Percentiles rank a stretch among this genome's conserved stretches.
Conservation (phyloP, 2,888 invertebrate species). For the Agrotis segetum region DNA sequence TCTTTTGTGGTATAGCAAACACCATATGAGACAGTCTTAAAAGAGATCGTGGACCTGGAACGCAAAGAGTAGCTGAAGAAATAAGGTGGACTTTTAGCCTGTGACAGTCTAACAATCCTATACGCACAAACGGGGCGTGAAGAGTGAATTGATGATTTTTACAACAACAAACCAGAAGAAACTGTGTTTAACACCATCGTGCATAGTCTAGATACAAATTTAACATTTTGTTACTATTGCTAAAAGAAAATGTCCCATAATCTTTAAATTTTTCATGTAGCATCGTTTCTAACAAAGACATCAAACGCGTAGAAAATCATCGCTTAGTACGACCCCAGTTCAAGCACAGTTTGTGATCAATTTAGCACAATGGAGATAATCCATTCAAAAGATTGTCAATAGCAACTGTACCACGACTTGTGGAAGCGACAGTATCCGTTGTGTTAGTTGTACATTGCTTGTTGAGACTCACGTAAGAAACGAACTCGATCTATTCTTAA, state of each 20-base stretch:
- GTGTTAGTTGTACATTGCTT: slow-evolving; percentile 22
- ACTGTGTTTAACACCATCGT: background rate
- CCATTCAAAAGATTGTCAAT: slow-evolving; percentile 51
- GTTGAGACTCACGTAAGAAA: background rate
- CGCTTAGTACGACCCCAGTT: slow-evolving; percentile 45
- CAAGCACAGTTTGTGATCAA: slow-evolving; percentile 54
- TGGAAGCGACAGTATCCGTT: background rate
- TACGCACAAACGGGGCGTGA: no score
- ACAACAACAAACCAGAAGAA: no score
- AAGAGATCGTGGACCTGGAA: no score
- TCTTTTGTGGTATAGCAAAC: no score
- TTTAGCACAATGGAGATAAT: slow-evolving; percentile 57
- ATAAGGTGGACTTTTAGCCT: no score
- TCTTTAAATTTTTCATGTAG: slow-evolving; percentile 22
- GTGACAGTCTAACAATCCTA: no score
- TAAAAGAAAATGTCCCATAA: slow-evolving; percentile 24
- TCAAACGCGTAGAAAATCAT: slow-evolving; percentile 34
- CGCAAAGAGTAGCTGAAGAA: no score
- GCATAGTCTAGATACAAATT: background rate
- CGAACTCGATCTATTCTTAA: background rate
- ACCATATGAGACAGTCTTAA: no score
- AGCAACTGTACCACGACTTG: slow-evolving; percentile 4
- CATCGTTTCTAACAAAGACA: slow-evolving; percentile 19
- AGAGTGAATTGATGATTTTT: no score
- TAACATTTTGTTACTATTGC: slow-evolving; percentile 16